phyloP scores from a whole-genome alignment of 2,797 vertebrate species.

The Graptemys geographica region DNA sequence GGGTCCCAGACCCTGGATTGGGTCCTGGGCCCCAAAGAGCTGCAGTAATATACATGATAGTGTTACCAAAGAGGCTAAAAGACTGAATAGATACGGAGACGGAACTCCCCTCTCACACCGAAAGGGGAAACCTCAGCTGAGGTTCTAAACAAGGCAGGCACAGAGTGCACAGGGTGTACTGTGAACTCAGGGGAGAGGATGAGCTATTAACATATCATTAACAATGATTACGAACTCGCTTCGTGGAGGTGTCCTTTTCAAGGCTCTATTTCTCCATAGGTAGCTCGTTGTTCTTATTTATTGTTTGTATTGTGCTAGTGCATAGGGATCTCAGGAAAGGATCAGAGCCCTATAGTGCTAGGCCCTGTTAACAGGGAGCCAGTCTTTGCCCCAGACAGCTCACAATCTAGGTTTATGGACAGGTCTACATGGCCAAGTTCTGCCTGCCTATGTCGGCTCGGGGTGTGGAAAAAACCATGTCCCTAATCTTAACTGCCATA shows the following conservation, averaged over 20 bases:
- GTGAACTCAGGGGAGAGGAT: neutral
- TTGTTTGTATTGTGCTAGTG: neutral
- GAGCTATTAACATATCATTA: neutral
- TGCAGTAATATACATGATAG: too few species aligned
- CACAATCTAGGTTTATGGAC: neutral
- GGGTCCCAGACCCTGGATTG: neutral
- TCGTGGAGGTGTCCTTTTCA: neutral
- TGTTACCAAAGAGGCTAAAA: too few species aligned
- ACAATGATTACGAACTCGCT: neutral
- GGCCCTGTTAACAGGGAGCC: neutral
- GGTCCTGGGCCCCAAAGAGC: neutral
- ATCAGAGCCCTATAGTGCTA: neutral
- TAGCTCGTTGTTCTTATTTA: neutral
- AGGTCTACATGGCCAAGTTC: neutral
- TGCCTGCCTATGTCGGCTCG: neutral
- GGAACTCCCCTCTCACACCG: neutral
- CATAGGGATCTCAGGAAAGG: neutral
- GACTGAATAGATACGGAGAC: neutral
- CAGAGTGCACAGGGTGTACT: too few species aligned
- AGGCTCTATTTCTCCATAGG: neutral
- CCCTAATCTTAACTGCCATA: neutral
- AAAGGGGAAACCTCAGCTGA: neutral
- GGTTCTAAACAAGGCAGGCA: neutral
- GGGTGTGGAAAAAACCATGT: neutral
- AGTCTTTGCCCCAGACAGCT: neutral